Percentiles rank a stretch among this genome's conserved stretches.
Evolutionary conservation across 2,888 invertebrate species (phyloP).

Genomic region (Tenthredo mesomela): DNA sequence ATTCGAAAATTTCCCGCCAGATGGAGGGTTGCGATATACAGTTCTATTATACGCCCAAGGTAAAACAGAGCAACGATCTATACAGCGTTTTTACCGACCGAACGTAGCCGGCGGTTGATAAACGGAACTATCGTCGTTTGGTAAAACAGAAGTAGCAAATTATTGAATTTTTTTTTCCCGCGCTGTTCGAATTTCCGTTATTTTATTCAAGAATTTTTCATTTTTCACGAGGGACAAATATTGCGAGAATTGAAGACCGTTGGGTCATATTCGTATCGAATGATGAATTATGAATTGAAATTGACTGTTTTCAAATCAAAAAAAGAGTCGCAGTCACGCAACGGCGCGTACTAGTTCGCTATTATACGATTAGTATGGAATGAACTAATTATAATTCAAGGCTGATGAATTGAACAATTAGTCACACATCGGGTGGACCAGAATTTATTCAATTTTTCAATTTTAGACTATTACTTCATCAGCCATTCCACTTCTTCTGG

Average conservation of each 20-base stretch:
- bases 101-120: not conserved
- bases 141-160: not conserved
- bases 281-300: not conserved
- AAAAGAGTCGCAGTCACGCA: not conserved
- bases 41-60: not conserved
- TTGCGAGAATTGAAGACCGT: not conserved
- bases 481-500: not conserved
- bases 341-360: not conserved
- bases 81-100: not conserved
- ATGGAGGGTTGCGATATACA: conserved; percentile 53
- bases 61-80: not conserved
- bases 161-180: not conserved
- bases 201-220: not conserved
- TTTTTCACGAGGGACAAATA: not conserved
- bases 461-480: not conserved
- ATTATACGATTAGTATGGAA: not conserved
- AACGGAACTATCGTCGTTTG: not conserved
- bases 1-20: conserved; percentile 63
- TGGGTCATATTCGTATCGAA: not conserved
- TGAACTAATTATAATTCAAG: conserved; percentile 22
- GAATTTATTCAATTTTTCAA: not conserved
- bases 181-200: not conserved
- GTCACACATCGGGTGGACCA: not conserved
- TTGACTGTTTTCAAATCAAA: not conserved
- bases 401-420: conserved; percentile 19